Percentiles rank a stretch among this genome's conserved stretches.
These are phyloP conservation scores for Ceratina japonica DNA, from an alignment of 1,140 invertebrate genomes.

Conservation along the genomic window DNA sequence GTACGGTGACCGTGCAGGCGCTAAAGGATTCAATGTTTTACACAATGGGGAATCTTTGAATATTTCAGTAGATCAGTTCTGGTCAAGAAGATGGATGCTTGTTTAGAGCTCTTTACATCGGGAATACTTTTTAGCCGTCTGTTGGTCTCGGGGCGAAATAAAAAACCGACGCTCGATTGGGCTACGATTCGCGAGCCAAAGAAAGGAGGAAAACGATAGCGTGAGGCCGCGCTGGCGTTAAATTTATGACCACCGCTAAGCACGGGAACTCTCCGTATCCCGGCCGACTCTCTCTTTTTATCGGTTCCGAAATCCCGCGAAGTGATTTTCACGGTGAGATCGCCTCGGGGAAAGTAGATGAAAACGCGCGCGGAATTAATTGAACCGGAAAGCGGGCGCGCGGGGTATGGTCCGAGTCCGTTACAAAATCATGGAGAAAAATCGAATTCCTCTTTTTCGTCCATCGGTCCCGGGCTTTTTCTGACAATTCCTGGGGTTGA, in stretches of 20 bases:
- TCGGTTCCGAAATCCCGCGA: constrained; percentile 9
- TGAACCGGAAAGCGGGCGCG: not conserved
- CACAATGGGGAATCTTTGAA: not conserved
- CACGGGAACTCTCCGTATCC: not conserved
- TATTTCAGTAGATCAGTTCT: not conserved
- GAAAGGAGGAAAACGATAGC: constrained; percentile 39
- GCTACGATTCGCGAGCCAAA: constrained; percentile 28
- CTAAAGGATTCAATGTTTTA: too few species aligned
- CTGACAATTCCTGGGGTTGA: not conserved
- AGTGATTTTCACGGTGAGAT: constrained; percentile 39
- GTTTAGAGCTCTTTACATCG: constrained; percentile 16
- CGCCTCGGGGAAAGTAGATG: not conserved
- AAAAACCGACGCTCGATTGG: constrained; percentile 32
- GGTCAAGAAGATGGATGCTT: constrained; percentile 18
- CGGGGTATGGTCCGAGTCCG: not conserved
- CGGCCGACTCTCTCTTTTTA: constrained; percentile 7
- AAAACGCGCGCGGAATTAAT: constrained; percentile 22
- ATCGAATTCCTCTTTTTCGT: not conserved
- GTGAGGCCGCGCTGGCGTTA: constrained; percentile 15
- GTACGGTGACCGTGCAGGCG: too few species aligned
- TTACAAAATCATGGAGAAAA: constrained; percentile 4
- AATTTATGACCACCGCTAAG: constrained; percentile 39
- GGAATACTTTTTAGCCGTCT: constrained; percentile 29
- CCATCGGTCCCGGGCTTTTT: not conserved
- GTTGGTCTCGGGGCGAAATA: not conserved